Evolutionary conservation across 2,888 invertebrate genomes (phyloP).

Genomic region (Alcis repandata): DNA sequence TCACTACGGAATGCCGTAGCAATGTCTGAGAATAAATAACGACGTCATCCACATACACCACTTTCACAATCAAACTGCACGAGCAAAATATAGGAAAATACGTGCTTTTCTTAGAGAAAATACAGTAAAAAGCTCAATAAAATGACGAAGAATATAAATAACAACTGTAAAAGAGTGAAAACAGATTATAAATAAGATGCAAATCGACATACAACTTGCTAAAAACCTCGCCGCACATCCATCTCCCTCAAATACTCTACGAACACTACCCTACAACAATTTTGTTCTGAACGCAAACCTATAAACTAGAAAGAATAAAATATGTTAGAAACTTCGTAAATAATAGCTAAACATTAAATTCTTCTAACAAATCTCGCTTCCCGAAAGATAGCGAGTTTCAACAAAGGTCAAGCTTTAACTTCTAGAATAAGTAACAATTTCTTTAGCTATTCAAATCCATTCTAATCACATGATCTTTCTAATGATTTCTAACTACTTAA

Average conservation of each 20-base stretch:
- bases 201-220: background rate
- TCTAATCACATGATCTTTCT: slow-evolving; percentile 40
- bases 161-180: background rate
- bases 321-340: slow-evolving; percentile 37
- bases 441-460: slow-evolving; percentile 47
- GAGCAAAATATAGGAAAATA: background rate
- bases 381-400: slow-evolving; percentile 18
- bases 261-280: slow-evolving; percentile 27
- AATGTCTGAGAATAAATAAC: slow-evolving; percentile 15
- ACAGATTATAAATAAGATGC: background rate
- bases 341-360: slow-evolving; percentile 26
- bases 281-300: slow-evolving; percentile 33
- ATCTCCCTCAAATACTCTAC: slow-evolving; percentile 29
- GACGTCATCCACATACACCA: slow-evolving; percentile 19
- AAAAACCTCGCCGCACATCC: slow-evolving; percentile 8
- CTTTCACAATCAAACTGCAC: background rate
- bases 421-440: slow-evolving; percentile 39
- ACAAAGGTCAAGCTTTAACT: slow-evolving; percentile 30
- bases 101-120: background rate
- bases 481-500: slow-evolving; percentile 42
- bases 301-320: slow-evolving; percentile 15
- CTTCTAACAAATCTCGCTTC: slow-evolving; percentile 27
- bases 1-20: slow-evolving; percentile 18
- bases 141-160: background rate
- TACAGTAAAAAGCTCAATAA: background rate